These are phyloP conservation scores for Mechanitis messenoides DNA, from an alignment of 2,888 invertebrate genomes.

Conservation along the genomic window DNA sequence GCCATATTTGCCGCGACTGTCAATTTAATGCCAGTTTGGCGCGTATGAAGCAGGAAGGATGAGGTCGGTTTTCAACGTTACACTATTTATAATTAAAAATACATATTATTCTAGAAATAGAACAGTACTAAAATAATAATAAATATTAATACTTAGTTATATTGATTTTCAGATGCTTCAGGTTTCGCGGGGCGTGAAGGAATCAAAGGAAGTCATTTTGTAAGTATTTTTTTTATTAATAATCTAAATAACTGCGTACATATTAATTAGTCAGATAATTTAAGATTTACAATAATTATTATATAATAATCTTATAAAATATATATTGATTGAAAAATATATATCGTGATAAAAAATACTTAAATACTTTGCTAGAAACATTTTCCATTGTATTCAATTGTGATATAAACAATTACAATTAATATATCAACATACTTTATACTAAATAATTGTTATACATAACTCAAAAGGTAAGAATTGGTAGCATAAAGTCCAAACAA, in stretches of 20 bases:
- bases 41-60: conserved; percentile 60
- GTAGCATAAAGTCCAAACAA: conserved; percentile 39
- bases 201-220: conserved; percentile 10
- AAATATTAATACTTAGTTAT: conserved; percentile 12
- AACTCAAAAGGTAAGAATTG: conserved; percentile 16
- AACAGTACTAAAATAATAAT: not conserved
- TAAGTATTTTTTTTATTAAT: conserved; percentile 17
- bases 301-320: too few species aligned
- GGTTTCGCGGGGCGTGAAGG: conserved; percentile 7
- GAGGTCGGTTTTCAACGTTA: conserved; percentile 59
- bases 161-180: conserved; percentile 33
- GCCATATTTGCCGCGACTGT: conserved; percentile 76
- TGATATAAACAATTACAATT: too few species aligned
- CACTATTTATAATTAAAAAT: conserved; percentile 38
- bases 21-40: conserved; percentile 74
- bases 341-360: too few species aligned
- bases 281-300: too few species aligned
- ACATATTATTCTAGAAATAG: conserved; percentile 12
- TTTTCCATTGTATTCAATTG: too few species aligned
- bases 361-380: too few species aligned
- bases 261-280: too few species aligned
- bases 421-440: too few species aligned
- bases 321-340: too few species aligned
- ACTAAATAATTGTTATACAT: conserved; percentile 20
- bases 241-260: not conserved